These are phyloP conservation scores for Volucella inflata DNA, from an alignment of 2,888 invertebrate species.

Conservation along the genomic window DNA sequence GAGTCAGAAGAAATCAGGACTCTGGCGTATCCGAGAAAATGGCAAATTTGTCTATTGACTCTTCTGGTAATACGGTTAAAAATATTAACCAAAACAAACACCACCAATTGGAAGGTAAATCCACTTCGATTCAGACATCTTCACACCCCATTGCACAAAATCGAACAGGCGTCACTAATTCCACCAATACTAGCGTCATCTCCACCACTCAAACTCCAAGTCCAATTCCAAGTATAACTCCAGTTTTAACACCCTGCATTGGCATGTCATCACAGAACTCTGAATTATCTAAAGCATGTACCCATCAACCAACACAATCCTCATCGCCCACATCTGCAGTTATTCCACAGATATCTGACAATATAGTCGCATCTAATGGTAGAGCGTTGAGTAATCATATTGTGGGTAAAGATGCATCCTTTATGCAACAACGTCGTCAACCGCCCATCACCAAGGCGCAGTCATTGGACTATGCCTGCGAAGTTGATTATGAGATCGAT, in stretches of 20 bases:
- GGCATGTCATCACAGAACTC: constrained; percentile 50
- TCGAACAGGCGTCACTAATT: constrained; percentile 32
- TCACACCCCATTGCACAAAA: constrained; percentile 44
- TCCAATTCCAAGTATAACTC: no score
- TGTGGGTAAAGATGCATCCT: constrained; percentile 15
- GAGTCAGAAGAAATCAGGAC: constrained; percentile 17
- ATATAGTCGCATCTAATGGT: constrained; percentile 48
- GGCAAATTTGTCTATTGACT: constrained; percentile 41
- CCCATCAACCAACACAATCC: constrained; percentile 48
- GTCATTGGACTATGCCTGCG: constrained; percentile 62
- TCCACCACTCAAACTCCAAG: no score
- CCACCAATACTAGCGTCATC: constrained; percentile 11
- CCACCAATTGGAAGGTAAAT: constrained; percentile 53
- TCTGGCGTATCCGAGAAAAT: constrained; percentile 25
- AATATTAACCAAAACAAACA: constrained; percentile 44
- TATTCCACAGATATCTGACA: constrained; percentile 34
- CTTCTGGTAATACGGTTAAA: constrained; percentile 16
- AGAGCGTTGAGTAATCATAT: constrained; percentile 33
- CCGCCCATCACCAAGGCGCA: constrained; percentile 67
- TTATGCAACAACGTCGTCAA: constrained; percentile 58
- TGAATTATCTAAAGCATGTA: constrained; percentile 60
- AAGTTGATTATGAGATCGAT: constrained; percentile 41
- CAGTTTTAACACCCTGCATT: constrained; percentile 47
- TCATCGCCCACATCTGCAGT: constrained; percentile 46
- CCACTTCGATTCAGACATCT: constrained; percentile 38